A percentile compares a stretch with the other conserved stretches of the same genome.
Conservation (phyloP, 2,113 vertebrate genomes). For the Cheilinus undulatus region DNA sequence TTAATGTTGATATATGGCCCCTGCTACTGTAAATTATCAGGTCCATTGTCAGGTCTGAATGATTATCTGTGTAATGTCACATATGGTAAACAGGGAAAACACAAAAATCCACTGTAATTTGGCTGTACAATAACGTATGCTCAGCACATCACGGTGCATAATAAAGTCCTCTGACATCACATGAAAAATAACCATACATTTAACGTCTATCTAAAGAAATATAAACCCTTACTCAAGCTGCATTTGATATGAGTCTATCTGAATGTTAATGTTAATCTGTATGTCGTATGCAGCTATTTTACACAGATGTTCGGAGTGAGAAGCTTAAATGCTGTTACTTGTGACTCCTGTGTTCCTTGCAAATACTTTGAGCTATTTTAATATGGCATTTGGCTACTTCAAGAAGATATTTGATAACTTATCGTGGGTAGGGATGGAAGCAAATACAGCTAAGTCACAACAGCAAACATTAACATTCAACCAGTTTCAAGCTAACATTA, state of each 20-base stretch:
- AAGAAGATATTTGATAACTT: not conserved
- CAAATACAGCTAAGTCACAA: no score
- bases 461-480: no score
- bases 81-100: constrained; percentile 5
- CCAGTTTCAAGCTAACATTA: not conserved
- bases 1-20: constrained; percentile 55
- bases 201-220: not conserved
- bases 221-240: not conserved
- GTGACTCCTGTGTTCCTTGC: no score
- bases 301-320: no score
- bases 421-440: not conserved
- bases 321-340: no score
- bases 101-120: constrained; percentile 12
- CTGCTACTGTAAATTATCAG: constrained; percentile 24
- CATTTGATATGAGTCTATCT: no score
- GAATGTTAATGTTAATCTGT: no score
- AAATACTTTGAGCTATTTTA: no score
- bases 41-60: constrained; percentile 30
- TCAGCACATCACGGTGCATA: not conserved
- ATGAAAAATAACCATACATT: not conserved
- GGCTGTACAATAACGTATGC: not conserved
- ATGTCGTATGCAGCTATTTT: no score
- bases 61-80: constrained; percentile 45
- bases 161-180: not conserved
- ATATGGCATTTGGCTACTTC: not conserved